Evolutionary conservation across 1,140 invertebrate species (phyloP), one percentile per base, ranked within the genome.

Genomic region (Caenorhabditis inopinata): DNA sequence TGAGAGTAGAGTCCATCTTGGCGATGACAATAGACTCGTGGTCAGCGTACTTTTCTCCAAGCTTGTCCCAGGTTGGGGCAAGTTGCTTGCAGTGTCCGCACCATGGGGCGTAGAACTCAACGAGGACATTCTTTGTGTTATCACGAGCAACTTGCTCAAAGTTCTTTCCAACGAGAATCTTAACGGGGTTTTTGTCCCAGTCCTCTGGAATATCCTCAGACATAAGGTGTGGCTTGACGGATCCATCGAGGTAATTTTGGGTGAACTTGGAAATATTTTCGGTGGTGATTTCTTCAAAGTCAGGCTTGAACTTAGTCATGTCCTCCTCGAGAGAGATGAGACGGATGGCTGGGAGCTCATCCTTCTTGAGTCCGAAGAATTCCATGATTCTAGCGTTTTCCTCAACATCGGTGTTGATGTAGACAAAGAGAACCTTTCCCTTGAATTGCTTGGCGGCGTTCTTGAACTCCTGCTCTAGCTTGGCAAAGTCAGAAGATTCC

Each of bases 1-100:
- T 99, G 87, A 92, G 93, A 77, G 96, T 98, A 62, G 96, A 93
- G 90, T 99, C 97, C 92, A 99, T 97, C 91, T 99, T 99, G 83
- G 96, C 96, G 88, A 99, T 94, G 14, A 99, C 91, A 83, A 99
- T 91, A 81, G 93, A 92, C 47, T 93, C 92, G 84, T 92, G 92
- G 84, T 94, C 93, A 88, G 94, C 93, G 85, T 83, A 98, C 90
- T 96, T 94, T 85, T 94, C 93, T 78, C 92, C 93, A 79, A 95
- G 91, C 91, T 94, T 87, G 83, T 98, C 96, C 90, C 96, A 99
- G 89, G 97, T 97, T 29, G 97, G 97, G 83, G 91, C 94, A 84
- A 98, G 91, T 89, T 97, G 94, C 89, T 98, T 97, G 92, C 96
- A 98, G 89, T 99, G 96, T 80, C 94, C 91, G 86, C 92, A 92